Evolutionary conservation across 1,140 invertebrate species (phyloP).

Genomic region (Lerema accius): DNA sequence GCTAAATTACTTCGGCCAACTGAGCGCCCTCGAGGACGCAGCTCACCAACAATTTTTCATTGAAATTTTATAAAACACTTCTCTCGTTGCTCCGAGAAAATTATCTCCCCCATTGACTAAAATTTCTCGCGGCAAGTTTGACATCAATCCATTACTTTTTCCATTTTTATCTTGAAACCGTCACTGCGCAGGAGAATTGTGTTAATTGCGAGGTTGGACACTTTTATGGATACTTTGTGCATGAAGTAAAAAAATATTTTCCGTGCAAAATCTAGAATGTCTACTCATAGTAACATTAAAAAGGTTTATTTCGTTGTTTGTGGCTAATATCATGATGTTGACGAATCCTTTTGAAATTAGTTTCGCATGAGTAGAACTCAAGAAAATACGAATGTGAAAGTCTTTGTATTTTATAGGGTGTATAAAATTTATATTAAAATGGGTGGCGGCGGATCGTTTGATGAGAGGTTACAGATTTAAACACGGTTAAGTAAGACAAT

Average conservation of each 20-base stretch:
- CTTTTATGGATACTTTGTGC: slow-evolving; percentile 62
- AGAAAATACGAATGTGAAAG: not conserved
- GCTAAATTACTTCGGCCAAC: slow-evolving; percentile 65
- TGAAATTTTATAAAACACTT: slow-evolving; percentile 77
- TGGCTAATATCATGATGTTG: slow-evolving; percentile 5
- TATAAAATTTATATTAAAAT: slow-evolving; percentile 10
- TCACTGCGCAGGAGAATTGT: slow-evolving; percentile 67
- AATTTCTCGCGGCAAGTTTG: slow-evolving; percentile 80
- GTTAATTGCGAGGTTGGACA: slow-evolving; percentile 72
- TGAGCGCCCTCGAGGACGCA: slow-evolving; percentile 54
- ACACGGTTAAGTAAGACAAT: no score
- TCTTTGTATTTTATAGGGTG: not conserved
- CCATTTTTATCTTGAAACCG: slow-evolving; percentile 72
- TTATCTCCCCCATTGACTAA: slow-evolving; percentile 80
- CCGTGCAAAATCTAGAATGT: slow-evolving; percentile 46
- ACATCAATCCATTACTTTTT: slow-evolving; percentile 79
- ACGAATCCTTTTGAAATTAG: slow-evolving; percentile 12
- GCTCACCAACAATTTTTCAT: slow-evolving; percentile 72
- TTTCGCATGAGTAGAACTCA: slow-evolving; percentile 10
- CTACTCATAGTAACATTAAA: slow-evolving; percentile 17
- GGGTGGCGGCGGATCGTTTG: not conserved
- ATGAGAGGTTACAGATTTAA: no score
- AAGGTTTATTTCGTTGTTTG: slow-evolving; percentile 8
- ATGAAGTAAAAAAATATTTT: slow-evolving; percentile 47
- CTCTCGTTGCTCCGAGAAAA: slow-evolving; percentile 66